Conservation (phyloP, 2,113 vertebrate species). For the Tachysurus vachellii region DNA sequence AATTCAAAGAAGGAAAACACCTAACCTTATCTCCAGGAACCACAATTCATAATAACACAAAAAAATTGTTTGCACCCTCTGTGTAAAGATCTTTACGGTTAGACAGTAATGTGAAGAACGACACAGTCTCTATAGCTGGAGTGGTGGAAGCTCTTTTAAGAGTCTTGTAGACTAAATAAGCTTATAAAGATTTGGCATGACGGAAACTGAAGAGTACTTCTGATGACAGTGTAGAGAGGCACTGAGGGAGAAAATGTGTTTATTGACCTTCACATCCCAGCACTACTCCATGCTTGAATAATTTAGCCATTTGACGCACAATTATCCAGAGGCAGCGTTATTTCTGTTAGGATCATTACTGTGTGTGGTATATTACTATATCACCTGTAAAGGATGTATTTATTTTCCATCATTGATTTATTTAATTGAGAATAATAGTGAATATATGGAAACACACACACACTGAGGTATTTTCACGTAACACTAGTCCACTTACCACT, state of each 20-base stretch:
- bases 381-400: background rate
- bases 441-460: background rate
- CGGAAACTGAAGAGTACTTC: background rate
- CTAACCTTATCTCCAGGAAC: background rate
- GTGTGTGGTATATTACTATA: background rate
- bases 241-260: background rate
- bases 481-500: background rate
- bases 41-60: background rate
- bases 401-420: background rate
- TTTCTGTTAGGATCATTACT: background rate
- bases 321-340: conserved; percentile 1
- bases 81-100: background rate
- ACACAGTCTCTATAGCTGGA: background rate
- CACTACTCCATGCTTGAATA: conserved; percentile 18
- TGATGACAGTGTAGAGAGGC: background rate
- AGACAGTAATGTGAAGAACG: background rate
- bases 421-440: background rate
- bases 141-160: background rate
- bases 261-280: conserved; percentile 12
- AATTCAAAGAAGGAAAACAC: background rate
- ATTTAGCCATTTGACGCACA: conserved; percentile 11
- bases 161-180: background rate
- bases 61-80: background rate
- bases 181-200: background rate
- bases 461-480: background rate